Base-by-base conservation (phyloP, 2,888 invertebrate species). In the Cheiracanthium punctorium region DNA sequence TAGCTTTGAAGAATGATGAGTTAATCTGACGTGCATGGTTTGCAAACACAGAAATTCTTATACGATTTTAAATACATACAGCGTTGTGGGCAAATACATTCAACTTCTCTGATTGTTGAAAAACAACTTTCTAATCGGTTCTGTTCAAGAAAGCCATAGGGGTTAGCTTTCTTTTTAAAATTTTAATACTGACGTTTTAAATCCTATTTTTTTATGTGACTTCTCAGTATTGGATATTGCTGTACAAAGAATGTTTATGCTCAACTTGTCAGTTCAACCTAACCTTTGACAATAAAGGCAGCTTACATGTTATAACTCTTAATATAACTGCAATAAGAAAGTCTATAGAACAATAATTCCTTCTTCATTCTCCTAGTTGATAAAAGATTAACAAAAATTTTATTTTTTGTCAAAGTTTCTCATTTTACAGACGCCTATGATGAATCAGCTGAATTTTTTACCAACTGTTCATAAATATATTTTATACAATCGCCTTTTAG, bases 241-340 rank as follows among this genome's bases (percentile, higher is more conserved):
- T 24, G 24, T 24, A 24, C 24, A 24, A 58, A 58, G 4, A 58
- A 58, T 24, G 43, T 58, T 24, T 58, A 17, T 20, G 58, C 58
- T 20, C 24, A 24, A 4, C 58, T 58, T 24, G 58, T 24, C 24
- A 58, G 20, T 17, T 12, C 17, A 5, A 58, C 24, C 1, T 58
- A 20, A 58, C 58, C 58, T 58, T 58, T 58, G 58, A 24, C 58
- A 58, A 58, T 24, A 58, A 58, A 58, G n/a, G n/a, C n/a, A n/a
- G n/a, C n/a, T n/a, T n/a, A n/a, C n/a, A n/a, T n/a, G 37, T 37
- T 37, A 10, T 37, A 37, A 37, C 10, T 37, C 37, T 37, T 37
- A 37, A n/a, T n/a, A n/a, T n/a, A n/a, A n/a, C n/a, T n/a, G n/a
- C n/a, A n/a, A n/a, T n/a, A n/a, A n/a, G n/a, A n/a, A n/a, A n/a